Percentiles rank a stretch among this genome's conserved stretches.
Conservation (phyloP, 2,113 vertebrate genomes). For the Zapornia atra region DNA sequence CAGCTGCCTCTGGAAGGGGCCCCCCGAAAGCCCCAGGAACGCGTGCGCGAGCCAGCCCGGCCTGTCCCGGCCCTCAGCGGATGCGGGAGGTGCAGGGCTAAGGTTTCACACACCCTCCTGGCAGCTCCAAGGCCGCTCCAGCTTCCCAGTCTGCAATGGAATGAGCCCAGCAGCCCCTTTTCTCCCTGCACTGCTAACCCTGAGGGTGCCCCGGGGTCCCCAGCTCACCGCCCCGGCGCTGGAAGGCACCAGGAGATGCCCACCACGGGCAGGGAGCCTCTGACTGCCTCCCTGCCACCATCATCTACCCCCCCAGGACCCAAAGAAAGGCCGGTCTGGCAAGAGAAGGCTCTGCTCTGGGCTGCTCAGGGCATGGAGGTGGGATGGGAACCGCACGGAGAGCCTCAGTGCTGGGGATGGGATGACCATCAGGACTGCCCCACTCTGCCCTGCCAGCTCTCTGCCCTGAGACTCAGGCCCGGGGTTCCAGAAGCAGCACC, state of each 20-base stretch:
- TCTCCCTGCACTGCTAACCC: fast-evolving
- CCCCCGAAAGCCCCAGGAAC: not conserved
- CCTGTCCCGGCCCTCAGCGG: not conserved
- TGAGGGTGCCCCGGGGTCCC: not conserved
- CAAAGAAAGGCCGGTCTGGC: not conserved
- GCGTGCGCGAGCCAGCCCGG: not conserved
- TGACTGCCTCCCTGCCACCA: not conserved
- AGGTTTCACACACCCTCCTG: not conserved
- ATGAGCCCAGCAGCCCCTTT: not conserved
- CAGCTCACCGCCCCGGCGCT: too few relatives aligned
- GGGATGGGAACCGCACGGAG: fast-evolving
- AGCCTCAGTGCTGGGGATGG: not conserved
- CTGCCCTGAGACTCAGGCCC: not conserved
- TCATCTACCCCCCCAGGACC: fast-evolving
- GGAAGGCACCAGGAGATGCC: not conserved
- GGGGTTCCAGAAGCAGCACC: not conserved
- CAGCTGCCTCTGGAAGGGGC: constrained; percentile 46
- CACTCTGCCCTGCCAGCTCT: too few relatives aligned
- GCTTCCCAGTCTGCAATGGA: fast-evolving
- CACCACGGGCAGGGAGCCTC: not conserved
- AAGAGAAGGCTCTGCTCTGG: not conserved
- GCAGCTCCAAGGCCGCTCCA: not conserved
- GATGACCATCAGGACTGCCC: not conserved
- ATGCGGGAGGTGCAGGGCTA: not conserved
- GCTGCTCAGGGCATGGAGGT: fast-evolving